phyloP scores from a whole-genome alignment of 1,140 invertebrate genomes.

The Pseudobourletiella spinata region DNA sequence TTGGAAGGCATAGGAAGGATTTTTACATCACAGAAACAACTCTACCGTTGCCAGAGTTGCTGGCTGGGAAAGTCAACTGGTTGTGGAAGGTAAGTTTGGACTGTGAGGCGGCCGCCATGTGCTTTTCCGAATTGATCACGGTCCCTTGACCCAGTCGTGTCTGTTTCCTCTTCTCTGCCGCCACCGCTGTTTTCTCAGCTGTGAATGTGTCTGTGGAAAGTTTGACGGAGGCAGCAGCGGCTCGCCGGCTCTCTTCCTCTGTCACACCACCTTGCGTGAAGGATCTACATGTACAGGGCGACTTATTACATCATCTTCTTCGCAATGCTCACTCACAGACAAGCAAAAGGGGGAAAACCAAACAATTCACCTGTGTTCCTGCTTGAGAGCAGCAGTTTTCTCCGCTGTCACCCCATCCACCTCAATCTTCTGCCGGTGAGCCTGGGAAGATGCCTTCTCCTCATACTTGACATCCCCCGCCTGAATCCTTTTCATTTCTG shows the following conservation, averaged over 20 bases:
- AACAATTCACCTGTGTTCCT: slow-evolving; percentile 42
- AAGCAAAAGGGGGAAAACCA: no score
- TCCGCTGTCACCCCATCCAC: slow-evolving; percentile 65
- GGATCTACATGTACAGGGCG: slow-evolving; percentile 49
- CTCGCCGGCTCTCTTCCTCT: slow-evolving; percentile 71
- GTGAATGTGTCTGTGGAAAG: slow-evolving; percentile 75
- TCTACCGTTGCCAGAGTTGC: background rate
- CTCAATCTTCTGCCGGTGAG: slow-evolving; percentile 55
- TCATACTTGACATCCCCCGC: slow-evolving; percentile 70
- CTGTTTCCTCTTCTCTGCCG: slow-evolving; percentile 71
- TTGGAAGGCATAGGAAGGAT: background rate
- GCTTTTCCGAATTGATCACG: slow-evolving; percentile 61
- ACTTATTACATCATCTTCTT: background rate
- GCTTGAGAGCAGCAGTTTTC: slow-evolving; percentile 59
- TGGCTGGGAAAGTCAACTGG: slow-evolving; percentile 10
- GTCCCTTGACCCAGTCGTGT: slow-evolving; percentile 58
- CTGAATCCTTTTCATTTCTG: slow-evolving; percentile 66
- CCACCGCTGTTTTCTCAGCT: slow-evolving; percentile 70
- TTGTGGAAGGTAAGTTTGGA: slow-evolving; percentile 61
- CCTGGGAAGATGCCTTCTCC: slow-evolving; percentile 52
- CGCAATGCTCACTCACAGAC: no score
- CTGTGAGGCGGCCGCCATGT: slow-evolving; percentile 60
- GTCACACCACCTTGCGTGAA: slow-evolving; percentile 70
- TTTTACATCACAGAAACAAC: no score
- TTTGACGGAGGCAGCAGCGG: slow-evolving; percentile 62